Evolutionary conservation across 2,888 invertebrate species (phyloP), one percentile per base, ranked within the genome.

Genomic region (Tetrapedia diversipes): DNA sequence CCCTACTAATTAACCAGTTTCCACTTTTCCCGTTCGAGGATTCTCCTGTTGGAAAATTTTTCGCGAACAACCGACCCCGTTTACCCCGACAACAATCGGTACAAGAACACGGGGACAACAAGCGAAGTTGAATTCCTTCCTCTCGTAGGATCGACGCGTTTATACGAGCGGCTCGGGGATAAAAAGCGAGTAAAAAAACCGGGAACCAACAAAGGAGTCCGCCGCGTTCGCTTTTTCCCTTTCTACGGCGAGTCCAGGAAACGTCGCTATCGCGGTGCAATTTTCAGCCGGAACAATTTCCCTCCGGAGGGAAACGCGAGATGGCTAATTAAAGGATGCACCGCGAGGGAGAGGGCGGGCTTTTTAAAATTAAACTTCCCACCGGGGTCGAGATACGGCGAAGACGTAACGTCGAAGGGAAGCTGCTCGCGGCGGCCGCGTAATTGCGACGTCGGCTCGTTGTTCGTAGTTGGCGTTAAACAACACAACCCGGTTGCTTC

Each of bases 301-400:
- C 47, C 22, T 19, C 6, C 7, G n/a, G n/a, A n/a, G 32, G 16
- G 29, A 61, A 29, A 54, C 16, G 47, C 24, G n/a, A 37, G 47
- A 69, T 60, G 22, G 70, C 45, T 63, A 70, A 72, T 71, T 75
- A 75, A 65, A 54, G 45, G 39, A 70, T 39, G 63, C 43, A 2
- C 51, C n/a, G n/a, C n/a, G n/a, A n/a, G n/a, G n/a, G n/a, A n/a
- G n/a, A n/a, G n/a, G n/a, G n/a, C n/a, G n/a, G n/a, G n/a, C n/a
- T n/a, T n/a, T n/a, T 49, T 70, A 45, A 51, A 70, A 73, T 73
- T 73, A 73, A 73, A 73, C 16, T 29, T 29, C 29, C 27, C 32
- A 24, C n/a, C n/a, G n/a, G n/a, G 19, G 32, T 14, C 1, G 27
- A 34, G 29, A 51, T 51, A 74, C 29, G 59, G 59, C n/a, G 10